These are phyloP conservation scores for Stegastes partitus DNA, from an alignment of 2,113 vertebrate species.

Conservation along the genomic window DNA sequence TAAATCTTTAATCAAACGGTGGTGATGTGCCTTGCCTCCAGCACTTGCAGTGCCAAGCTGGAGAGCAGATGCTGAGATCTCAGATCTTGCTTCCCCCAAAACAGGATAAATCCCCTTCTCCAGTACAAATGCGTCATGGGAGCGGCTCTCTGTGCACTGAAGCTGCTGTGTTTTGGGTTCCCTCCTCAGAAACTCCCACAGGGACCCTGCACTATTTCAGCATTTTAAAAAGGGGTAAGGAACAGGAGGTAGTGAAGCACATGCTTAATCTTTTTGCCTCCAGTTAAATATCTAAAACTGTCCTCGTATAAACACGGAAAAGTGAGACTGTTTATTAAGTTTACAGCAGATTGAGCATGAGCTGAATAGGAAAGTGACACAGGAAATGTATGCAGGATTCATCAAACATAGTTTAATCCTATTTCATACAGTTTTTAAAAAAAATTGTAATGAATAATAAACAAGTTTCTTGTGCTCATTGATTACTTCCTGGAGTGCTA, in stretches of 20 bases:
- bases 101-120: conserved; percentile 78
- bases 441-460: conserved; percentile 18
- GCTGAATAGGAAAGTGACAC: conserved; percentile 19
- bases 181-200: conserved; percentile 74
- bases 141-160: conserved; percentile 70
- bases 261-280: conserved; percentile 72
- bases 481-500: conserved; percentile 48
- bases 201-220: conserved; percentile 69
- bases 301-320: conserved; percentile 53
- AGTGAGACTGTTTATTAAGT: conserved; percentile 56
- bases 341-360: conserved; percentile 38
- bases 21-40: conserved; percentile 80
- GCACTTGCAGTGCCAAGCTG: conserved; percentile 72
- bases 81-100: conserved; percentile 73
- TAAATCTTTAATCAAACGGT: conserved; percentile 85
- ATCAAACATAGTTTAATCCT: conserved; percentile 16
- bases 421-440: neutral
- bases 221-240: conserved; percentile 63
- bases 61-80: conserved; percentile 81
- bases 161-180: conserved; percentile 72
- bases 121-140: conserved; percentile 79
- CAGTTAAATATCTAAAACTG: conserved; percentile 71
- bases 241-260: conserved; percentile 62
- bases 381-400: conserved; percentile 15
- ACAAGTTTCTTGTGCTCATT: conserved; percentile 7